Evolutionary conservation across 2,888 invertebrate genomes (phyloP).

Genomic region (Drosophila ustulata): DNA sequence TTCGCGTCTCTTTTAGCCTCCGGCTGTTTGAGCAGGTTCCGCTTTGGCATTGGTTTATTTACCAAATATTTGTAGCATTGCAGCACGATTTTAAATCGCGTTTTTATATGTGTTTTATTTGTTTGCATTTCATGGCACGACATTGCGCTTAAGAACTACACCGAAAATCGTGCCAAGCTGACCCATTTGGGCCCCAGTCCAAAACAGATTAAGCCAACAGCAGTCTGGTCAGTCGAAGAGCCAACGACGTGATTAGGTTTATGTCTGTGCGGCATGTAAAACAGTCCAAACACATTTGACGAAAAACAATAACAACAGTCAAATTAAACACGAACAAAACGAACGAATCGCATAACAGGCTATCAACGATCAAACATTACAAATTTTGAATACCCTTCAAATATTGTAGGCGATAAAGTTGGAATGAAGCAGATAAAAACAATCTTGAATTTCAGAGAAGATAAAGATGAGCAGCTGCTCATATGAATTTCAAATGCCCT

Average conservation of each 20-base stretch:
- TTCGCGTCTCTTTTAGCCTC: conserved; percentile 12
- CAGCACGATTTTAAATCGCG: conserved; percentile 60
- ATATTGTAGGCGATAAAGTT: not conserved
- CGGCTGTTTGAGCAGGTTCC: conserved; percentile 50
- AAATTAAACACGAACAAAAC: conserved; percentile 36
- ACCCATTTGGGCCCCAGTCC: conserved; percentile 52
- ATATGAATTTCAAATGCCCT: too few species aligned
- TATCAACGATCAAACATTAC: conserved; percentile 3
- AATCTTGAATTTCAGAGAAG: not conserved
- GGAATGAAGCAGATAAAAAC: not conserved
- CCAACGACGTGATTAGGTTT: conserved; percentile 3
- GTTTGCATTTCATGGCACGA: conserved; percentile 65
- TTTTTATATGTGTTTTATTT: conserved; percentile 51
- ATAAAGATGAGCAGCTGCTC: not conserved
- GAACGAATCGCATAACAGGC: conserved; percentile 24
- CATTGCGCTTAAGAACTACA: conserved; percentile 64
- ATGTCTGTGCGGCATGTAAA: conserved; percentile 52
- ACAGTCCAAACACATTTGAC: conserved; percentile 45
- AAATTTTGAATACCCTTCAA: conserved; percentile 31
- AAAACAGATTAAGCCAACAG: conserved; percentile 2
- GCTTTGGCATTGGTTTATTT: conserved; percentile 65
- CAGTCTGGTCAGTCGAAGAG: not conserved
- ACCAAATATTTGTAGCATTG: conserved; percentile 66
- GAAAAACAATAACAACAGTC: conserved; percentile 47
- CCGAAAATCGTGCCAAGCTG: conserved; percentile 62